Evolutionary conservation across 1,140 invertebrate species (phyloP), one percentile per base, ranked within the genome.

Genomic region (Coptotermes formosanus): DNA sequence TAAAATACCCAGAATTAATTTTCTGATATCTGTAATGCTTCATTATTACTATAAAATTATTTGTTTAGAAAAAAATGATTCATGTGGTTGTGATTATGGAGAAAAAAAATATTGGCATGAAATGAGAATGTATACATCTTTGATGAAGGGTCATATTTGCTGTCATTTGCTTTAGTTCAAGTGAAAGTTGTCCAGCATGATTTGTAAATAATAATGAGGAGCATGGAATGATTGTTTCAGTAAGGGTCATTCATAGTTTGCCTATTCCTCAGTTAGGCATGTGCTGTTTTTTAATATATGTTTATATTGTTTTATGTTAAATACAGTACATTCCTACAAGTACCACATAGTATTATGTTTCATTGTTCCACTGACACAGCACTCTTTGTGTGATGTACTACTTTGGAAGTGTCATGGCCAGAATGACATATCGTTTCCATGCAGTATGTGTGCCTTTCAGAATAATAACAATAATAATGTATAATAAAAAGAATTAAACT

Each of bases 401-500:
- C n/a, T 75, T 30, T 75, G 16, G 59, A 52, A 52, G 59, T 32
- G 25, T 38, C n/a, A 84, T 84, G 83, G 59, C 83, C 83, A 84
- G 83, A 84, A 52, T 55, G 83, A 84, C 83, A 84, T 84, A 84
- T 84, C 83, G n/a, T 52, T 64, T 83, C 83, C 83, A 84, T 84
- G 83, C 83, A 55, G 83, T 38, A 84, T 84, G 43, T 84, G 83
- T 84, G 83, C 83, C 83, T 84, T 84, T 84, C 83, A 55, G 52
- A 55, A 75, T 75, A 75, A 25, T 52, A 84, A 84, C 30, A 84
- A 84, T 45, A 83, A 83, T 83, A 43, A 8, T 45, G 38, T 38
- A 84, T 55, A 84, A 52, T n/a, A 64, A 55, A 45, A 59, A 55
- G 2, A 52, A 84, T n/a, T 55, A 19, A 45, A 55, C 16, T n/a